Evolutionary conservation across 2,113 vertebrate species (phyloP).

Genomic region (Oryzias javanicus): DNA sequence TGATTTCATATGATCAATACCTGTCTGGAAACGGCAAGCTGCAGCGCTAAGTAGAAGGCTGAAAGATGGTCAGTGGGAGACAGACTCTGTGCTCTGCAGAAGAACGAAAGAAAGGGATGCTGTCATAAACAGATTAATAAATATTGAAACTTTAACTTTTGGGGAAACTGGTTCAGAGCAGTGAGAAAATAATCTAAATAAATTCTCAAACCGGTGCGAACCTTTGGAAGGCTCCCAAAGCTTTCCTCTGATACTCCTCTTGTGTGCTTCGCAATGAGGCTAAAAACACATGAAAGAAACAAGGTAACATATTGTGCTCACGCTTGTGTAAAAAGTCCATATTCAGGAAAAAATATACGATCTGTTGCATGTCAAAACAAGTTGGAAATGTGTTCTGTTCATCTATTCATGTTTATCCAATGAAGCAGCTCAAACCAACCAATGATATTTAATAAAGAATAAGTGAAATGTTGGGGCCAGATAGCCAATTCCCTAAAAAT

Average conservation of each 20-base stretch:
- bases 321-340: neutral
- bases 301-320: neutral
- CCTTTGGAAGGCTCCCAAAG: slow-evolving; percentile 97
- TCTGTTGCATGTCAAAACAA: too few species aligned
- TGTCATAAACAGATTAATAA: too few species aligned
- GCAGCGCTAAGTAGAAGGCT: slow-evolving; percentile 94
- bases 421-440: too few species aligned
- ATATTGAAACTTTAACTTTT: slow-evolving; percentile 16
- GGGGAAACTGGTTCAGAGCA: slow-evolving; percentile 7
- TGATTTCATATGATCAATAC: slow-evolving; percentile 67
- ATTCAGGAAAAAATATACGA: neutral
- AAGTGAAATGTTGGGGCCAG: too few species aligned
- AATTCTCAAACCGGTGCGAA: slow-evolving; percentile 61
- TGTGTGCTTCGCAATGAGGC: slow-evolving; percentile 92
- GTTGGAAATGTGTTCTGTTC: too few species aligned
- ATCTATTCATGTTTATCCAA: too few species aligned
- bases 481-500: too few species aligned
- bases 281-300: slow-evolving; percentile 55
- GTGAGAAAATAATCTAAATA: neutral
- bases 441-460: too few species aligned
- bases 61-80: slow-evolving; percentile 94
- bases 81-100: slow-evolving; percentile 89
- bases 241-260: slow-evolving; percentile 96
- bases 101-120: neutral
- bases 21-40: slow-evolving; percentile 97